Evolutionary conservation across 2,888 invertebrate species (phyloP).

Genomic region (Tetanocera ferruginea): DNA sequence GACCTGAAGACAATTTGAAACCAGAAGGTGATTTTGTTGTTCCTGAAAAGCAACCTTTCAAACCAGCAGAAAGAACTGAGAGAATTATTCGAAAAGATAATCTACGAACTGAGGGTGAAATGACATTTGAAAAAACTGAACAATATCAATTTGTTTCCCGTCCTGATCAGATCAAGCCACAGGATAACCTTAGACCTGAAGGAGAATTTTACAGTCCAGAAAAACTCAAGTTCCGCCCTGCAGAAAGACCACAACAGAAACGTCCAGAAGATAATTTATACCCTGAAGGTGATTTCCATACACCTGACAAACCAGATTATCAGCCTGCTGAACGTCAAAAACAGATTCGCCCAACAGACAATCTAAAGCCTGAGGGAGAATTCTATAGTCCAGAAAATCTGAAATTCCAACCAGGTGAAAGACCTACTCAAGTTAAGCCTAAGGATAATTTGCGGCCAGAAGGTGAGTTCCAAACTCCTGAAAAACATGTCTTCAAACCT

Average conservation of each 20-base stretch:
- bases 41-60: conserved; percentile 68
- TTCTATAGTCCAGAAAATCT: conserved; percentile 66
- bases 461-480: conserved; percentile 72
- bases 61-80: conserved; percentile 70
- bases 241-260: conserved; percentile 60
- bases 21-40: conserved; percentile 75
- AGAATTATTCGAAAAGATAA: conserved; percentile 73
- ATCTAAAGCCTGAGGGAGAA: conserved; percentile 71
- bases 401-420: conserved; percentile 42
- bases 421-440: conserved; percentile 65
- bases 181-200: conserved; percentile 72
- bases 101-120: conserved; percentile 72
- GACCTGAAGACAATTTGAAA: conserved; percentile 72
- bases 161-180: conserved; percentile 69
- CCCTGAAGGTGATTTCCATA: conserved; percentile 70
- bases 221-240: conserved; percentile 33
- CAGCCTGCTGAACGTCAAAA: conserved; percentile 65
- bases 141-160: conserved; percentile 70
- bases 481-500: conserved; percentile 56
- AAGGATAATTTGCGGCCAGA: conserved; percentile 72
- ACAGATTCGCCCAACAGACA: conserved; percentile 70
- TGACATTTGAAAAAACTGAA: conserved; percentile 71
- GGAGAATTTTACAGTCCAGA: conserved; percentile 72
- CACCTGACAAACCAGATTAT: conserved; percentile 67
- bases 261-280: conserved; percentile 71